Evolutionary conservation across 2,888 invertebrate species (phyloP).

Genomic region (Villa cingulata): DNA sequence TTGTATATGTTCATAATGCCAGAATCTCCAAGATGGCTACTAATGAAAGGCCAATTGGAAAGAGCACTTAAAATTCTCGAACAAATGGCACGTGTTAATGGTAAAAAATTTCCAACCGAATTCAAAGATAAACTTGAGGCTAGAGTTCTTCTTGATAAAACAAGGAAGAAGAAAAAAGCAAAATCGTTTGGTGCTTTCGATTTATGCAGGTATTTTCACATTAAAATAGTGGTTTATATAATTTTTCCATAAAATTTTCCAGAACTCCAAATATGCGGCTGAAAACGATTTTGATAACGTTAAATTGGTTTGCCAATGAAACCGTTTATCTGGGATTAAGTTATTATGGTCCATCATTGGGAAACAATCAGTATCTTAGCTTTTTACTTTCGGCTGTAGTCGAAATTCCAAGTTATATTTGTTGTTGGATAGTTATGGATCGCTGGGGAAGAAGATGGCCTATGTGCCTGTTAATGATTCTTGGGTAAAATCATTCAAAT

Average conservation of each 20-base stretch:
- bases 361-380: conserved; percentile 76
- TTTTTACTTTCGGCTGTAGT: conserved; percentile 77
- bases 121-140: conserved; percentile 60
- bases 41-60: conserved; percentile 65
- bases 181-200: conserved; percentile 34
- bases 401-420: conserved; percentile 77
- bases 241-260: not conserved
- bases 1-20: conserved; percentile 76
- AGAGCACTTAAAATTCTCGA: conserved; percentile 69
- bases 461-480: conserved; percentile 68
- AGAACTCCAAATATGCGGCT: conserved; percentile 79
- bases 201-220: conserved; percentile 24
- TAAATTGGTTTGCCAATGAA: conserved; percentile 87
- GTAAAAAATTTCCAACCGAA: conserved; percentile 57
- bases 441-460: conserved; percentile 81
- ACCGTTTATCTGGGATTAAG: conserved; percentile 85
- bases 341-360: conserved; percentile 80
- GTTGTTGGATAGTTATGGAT: conserved; percentile 83
- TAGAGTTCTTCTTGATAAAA: conserved; percentile 51
- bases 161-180: conserved; percentile 41
- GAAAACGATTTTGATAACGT: conserved; percentile 71
- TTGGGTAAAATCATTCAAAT: conserved; percentile 63
- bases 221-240: not conserved
- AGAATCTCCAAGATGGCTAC: conserved; percentile 84
- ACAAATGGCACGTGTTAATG: conserved; percentile 63